Evolutionary conservation across 2,797 vertebrate species (phyloP), one percentile per base, ranked within the genome.

Genomic region (Alfaro cultratus): DNA sequence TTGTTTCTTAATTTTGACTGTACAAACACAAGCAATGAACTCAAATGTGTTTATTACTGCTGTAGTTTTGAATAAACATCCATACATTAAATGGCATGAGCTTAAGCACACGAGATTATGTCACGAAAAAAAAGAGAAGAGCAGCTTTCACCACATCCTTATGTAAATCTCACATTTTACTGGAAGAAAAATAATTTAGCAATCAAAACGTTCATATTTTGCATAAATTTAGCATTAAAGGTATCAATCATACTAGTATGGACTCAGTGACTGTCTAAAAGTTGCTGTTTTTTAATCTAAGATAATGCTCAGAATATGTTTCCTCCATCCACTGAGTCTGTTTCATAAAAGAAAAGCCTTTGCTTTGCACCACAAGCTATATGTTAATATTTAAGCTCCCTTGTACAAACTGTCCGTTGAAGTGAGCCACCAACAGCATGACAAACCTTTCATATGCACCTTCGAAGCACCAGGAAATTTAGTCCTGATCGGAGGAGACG

Each of bases 381-480:
- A 93, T 93, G 92, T 93, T 94, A 86, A 92, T 93, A 90, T 90
- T 94, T 88, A 91, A 90, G 86, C 88, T 87, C 90, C 72, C 90
- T 92, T 93, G 45, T 83, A 77, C 92, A 94, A 94, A 91, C 89
- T 86, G 89, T 91, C 83, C 74, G 88, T 75, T 93, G 90, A 92
- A 87, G 84, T 29, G 86, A 91, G 88, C 85, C 88, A 88, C 88
- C 74, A 72, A 82, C 83, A 84, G 87, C 92, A 91, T 89, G 92
- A 90, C 91, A 93, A 88, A 93, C 91, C 86, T 88, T 88, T 92
- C 90, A 88, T 86, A 82, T 88, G 80, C 89, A 94, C 88, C 89
- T 92, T 85, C 91, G 78, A 90, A 89, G 89, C 92, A 86, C 92
- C 93, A 95, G 93, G 92, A 94, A 93, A 93, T 93, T 90, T 92